Evolutionary conservation across 2,888 invertebrate species (phyloP).

Genomic region (Apotomis betuletana): DNA sequence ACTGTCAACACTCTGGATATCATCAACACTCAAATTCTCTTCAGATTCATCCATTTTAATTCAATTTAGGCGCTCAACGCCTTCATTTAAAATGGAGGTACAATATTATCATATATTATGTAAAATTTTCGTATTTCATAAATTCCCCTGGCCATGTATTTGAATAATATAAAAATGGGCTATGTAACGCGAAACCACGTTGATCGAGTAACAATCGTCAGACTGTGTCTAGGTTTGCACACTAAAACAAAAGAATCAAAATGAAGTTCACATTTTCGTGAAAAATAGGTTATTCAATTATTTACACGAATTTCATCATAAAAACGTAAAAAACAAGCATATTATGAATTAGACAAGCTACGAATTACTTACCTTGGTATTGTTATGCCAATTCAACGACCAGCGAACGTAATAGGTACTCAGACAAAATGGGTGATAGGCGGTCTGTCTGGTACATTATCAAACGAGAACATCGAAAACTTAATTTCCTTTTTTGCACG

Average conservation of each 20-base stretch:
- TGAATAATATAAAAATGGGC: slow-evolving; percentile 50
- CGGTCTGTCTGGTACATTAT: slow-evolving; percentile 35
- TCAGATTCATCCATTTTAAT: slow-evolving; percentile 72
- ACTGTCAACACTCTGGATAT: slow-evolving; percentile 54
- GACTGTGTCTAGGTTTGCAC: slow-evolving; percentile 50
- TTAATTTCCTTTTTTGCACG: slow-evolving; percentile 72
- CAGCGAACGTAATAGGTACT: slow-evolving; percentile 60
- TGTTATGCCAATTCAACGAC: slow-evolving; percentile 52
- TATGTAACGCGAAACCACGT: slow-evolving; percentile 51
- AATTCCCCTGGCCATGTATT: slow-evolving; percentile 42
- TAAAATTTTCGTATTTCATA: slow-evolving; percentile 52
- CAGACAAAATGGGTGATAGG: slow-evolving; percentile 51
- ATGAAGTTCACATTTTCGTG: slow-evolving; percentile 72
- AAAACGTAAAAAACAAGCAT: slow-evolving; percentile 42
- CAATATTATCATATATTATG: slow-evolving; percentile 52
- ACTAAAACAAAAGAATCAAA: slow-evolving; percentile 80
- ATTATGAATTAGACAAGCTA: slow-evolving; percentile 62
- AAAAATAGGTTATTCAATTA: slow-evolving; percentile 72
- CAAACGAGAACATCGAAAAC: slow-evolving; percentile 63
- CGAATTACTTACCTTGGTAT: slow-evolving; percentile 55
- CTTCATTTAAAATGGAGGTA: slow-evolving; percentile 53
- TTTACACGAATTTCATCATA: slow-evolving; percentile 54
- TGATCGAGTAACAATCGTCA: slow-evolving; percentile 54
- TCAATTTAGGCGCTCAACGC: slow-evolving; percentile 43
- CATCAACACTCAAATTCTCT: slow-evolving; percentile 65